A percentile compares a stretch with the other conserved stretches of the same genome.
Evolutionary conservation across 2,113 vertebrate genomes (phyloP).

Genomic region (Taurulus bubalis): DNA sequence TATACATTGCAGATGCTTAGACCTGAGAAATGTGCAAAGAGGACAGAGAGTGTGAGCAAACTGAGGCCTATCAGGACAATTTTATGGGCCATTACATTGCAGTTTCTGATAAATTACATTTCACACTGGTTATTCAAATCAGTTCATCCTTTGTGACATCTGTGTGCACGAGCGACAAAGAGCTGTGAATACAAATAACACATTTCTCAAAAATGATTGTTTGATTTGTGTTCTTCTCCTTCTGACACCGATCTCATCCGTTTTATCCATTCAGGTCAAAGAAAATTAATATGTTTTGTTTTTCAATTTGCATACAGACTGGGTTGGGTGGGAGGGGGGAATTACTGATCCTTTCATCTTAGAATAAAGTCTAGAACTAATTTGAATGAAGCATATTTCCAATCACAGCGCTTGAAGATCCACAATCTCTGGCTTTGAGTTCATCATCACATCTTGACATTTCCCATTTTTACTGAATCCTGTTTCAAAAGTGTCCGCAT

Average conservation of each 20-base stretch:
- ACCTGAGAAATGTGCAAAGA: not conserved
- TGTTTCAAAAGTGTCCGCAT: not conserved
- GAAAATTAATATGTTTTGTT: not conserved
- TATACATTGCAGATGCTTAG: not conserved
- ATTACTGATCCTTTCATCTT: not conserved
- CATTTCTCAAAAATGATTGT: conserved; percentile 5
- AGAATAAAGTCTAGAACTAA: not conserved
- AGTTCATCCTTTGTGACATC: conserved; percentile 44
- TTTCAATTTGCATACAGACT: not conserved
- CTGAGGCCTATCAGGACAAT: conserved; percentile 35
- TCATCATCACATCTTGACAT: not conserved
- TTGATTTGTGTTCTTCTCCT: not conserved
- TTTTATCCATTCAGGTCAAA: not conserved
- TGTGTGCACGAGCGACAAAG: conserved; percentile 25
- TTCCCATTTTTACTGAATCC: not conserved
- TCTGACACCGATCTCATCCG: not conserved
- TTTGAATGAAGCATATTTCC: not conserved
- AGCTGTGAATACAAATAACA: conserved; percentile 32
- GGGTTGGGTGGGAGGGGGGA: not conserved
- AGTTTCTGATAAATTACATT: conserved; percentile 46
- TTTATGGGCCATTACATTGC: conserved; percentile 35
- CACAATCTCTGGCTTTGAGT: not conserved
- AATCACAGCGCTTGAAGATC: not conserved
- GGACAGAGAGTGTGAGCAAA: conserved; percentile 18
- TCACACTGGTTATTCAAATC: conserved; percentile 45